These are phyloP conservation scores for Asteroscopus sphinx DNA, from an alignment of 2,888 invertebrate genomes.

Conservation along the genomic window DNA sequence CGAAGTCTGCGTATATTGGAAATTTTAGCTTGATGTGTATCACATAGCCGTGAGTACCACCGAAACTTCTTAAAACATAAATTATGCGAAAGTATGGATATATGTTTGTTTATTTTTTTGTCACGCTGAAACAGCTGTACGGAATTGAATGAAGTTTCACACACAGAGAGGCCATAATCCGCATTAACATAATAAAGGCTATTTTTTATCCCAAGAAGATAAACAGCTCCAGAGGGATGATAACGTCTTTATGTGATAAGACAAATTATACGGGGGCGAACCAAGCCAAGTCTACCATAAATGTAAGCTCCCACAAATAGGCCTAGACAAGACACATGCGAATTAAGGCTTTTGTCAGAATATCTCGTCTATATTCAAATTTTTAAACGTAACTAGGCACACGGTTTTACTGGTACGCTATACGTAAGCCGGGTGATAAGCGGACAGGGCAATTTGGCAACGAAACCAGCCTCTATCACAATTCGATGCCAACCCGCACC, in stretches of 20 bases:
- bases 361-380: conserved; percentile 67
- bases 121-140: too few species aligned
- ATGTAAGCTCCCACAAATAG: conserved; percentile 10
- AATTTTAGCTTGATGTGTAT: too few species aligned
- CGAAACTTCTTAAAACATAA: conserved; percentile 2
- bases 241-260: too few species aligned
- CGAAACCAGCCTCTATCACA: conserved; percentile 74
- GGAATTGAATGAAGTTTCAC: too few species aligned
- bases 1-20: too few species aligned
- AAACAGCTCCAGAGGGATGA: too few species aligned
- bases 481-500: conserved; percentile 80
- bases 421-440: conserved; percentile 85
- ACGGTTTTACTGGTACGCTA: conserved; percentile 36
- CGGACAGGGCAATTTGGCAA: conserved; percentile 86
- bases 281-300: conserved; percentile 8
- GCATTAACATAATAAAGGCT: too few species aligned
- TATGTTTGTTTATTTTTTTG: too few species aligned
- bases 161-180: too few species aligned
- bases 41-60: neutral
- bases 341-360: conserved; percentile 46
- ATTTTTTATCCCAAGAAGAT: too few species aligned
- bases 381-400: conserved; percentile 61
- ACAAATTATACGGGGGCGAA: too few species aligned
- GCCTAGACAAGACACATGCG: conserved; percentile 21
- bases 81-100: too few species aligned